phyloP scores from a whole-genome alignment of 2,888 invertebrate species.

The Heteromurus nitidus region DNA sequence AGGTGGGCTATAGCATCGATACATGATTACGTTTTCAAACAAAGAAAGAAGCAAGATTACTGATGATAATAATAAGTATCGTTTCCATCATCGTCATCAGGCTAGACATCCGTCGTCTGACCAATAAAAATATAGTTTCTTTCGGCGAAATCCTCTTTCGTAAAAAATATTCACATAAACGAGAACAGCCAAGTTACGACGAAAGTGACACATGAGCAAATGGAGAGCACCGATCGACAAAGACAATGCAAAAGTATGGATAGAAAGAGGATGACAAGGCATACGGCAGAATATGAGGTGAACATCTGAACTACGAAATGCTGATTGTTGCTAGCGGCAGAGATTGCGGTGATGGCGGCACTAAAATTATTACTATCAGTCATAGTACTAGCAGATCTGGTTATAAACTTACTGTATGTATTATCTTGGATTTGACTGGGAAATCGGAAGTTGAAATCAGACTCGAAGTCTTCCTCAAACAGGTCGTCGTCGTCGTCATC shows the following conservation, averaged over 20 bases:
- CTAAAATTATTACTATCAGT: background rate
- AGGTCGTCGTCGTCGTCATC: conserved; percentile 71
- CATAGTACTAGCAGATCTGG: background rate
- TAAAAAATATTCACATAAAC: background rate
- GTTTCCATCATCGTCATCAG: background rate
- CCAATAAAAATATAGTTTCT: background rate
- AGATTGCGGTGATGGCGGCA: background rate
- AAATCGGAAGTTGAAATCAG: conserved; percentile 72
- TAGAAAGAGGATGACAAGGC: conserved; percentile 4
- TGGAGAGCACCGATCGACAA: background rate
- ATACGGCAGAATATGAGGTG: background rate
- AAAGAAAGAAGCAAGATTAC: too few species aligned
- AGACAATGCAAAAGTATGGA: conserved; percentile 20
- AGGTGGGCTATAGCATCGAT: too few species aligned
- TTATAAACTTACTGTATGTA: conserved; percentile 72
- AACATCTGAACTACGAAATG: background rate
- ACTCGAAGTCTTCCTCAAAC: conserved; percentile 73
- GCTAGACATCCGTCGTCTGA: conserved; percentile 6
- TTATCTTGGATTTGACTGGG: conserved; percentile 73
- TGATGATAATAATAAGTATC: too few species aligned
- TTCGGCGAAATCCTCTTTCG: background rate
- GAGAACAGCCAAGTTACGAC: conserved; percentile 7
- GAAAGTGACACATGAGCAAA: conserved; percentile 25
- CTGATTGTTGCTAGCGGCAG: background rate
- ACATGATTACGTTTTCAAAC: too few species aligned